Base-by-base conservation (phyloP, 2,888 invertebrate genomes). In the Athalia rosae region DNA sequence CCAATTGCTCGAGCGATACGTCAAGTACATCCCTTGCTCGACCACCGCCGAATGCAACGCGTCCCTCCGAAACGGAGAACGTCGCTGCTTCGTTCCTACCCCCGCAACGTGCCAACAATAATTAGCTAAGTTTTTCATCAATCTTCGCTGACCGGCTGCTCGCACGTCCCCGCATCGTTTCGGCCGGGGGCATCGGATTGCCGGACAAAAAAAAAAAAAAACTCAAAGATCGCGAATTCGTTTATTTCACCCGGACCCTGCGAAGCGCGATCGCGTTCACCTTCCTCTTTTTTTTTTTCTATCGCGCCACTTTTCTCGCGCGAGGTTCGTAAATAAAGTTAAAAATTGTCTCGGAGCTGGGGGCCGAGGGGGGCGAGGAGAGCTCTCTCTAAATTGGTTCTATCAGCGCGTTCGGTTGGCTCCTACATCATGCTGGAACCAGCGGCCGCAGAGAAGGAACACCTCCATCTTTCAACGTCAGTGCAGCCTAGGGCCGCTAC, bases 401-500 rank as follows among this genome's bases (percentile, higher is more conserved):
- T 88, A 89, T 89, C 89, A 88, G 87, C 87, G 85, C 83, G 86
- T 88, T 88, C 84, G 85, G 85, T 85, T 87, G 87, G 28, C 87
- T 88, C 86, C 89, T 89, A 89, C 86, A 88, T 89, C 88, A 88
- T 88, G 88, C 85, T 86, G 85, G 84, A 84, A 86, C 83, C 84
- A 85, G 83, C 85, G 85, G 84, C 86, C 86, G 84, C 85, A 81
- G 84, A 85, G 86, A 87, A 88, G 86, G 86, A 87, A 87, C 85
- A 84, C 86, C 82, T 87, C 86, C 88, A 88, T 88, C 87, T 88
- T 87, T 88, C 88, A 88, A 88, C 83, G 88, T 88, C 88, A 88
- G 84, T 81, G 78, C 86, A 84, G 84, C 84, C 84, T 76, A 66
- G 76, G 61, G 53, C 45, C 59, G 76, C 76, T 79, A 81, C 81